Base-by-base conservation (phyloP, 2,888 invertebrate genomes). In the Lasioglossum leucozonium region DNA sequence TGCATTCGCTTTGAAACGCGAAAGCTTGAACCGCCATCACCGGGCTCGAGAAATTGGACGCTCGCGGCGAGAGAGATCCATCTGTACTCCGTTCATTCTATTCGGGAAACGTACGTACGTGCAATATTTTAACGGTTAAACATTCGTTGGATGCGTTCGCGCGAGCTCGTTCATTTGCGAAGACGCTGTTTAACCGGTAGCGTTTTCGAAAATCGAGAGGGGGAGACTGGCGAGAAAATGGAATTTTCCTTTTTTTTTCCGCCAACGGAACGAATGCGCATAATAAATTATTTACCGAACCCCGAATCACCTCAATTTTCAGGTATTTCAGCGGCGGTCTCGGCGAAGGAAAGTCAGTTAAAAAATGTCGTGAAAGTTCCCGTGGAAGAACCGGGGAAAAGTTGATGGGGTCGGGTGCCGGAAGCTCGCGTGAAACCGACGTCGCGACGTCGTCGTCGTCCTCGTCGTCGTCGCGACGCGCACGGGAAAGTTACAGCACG, bases 401-500 rank as follows among this genome's bases (percentile, higher is more conserved):
- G 51, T 51, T 51, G 51, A 51, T 51, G n/a, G n/a, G n/a, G 10
- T n/a, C 51, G n/a, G n/a, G n/a, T 18, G n/a, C 26, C 34, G 77
- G 65, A 65, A 65, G 65, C 65, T 34, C 18, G 22, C 26, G 6
- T 8, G 44, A n/a, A 47, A 37, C 34, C 18, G 22, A n/a, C n/a
- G n/a, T n/a, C n/a, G n/a, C n/a, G n/a, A n/a, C n/a, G n/a, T n/a
- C n/a, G n/a, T n/a, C n/a, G n/a, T n/a, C n/a, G n/a, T n/a, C n/a
- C n/a, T 47, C 47, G 37, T 44, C 47, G 40, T 40, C 0, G 40
- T 10, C 10, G 8, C 42, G 51, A 22, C 22, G 8, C 51, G 51
- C 51, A n/a, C 55, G 40, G 16, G 16, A 42, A 84, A 78, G 69
- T 84, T 73, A 67, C 73, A 37, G 65, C 11, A 0, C 8, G 34